Percentiles rank a stretch among this genome's conserved stretches.
phyloP scores from a whole-genome alignment of 1,140 invertebrate species.

The Cepaea nemoralis region DNA sequence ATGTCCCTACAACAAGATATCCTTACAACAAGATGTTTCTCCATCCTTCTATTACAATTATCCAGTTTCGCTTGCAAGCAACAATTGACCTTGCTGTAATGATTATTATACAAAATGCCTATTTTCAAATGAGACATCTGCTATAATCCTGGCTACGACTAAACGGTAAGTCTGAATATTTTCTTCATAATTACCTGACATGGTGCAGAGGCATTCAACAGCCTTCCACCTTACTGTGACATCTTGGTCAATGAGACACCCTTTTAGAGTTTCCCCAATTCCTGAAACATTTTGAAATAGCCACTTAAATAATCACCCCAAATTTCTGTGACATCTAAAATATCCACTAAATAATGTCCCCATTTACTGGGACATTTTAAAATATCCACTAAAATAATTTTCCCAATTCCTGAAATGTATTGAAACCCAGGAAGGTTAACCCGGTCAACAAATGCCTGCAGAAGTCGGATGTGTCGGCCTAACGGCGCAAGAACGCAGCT shows the following conservation, averaged over 20 bases:
- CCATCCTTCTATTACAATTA: too few species aligned
- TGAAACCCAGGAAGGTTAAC: too few species aligned
- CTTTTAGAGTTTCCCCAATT: conserved; percentile 67
- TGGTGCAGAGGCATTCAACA: conserved; percentile 70
- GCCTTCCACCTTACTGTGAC: conserved; percentile 69
- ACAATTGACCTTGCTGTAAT: neutral
- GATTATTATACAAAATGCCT: neutral
- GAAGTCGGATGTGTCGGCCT: too few species aligned
- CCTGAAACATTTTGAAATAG: conserved; percentile 55
- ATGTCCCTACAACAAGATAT: too few species aligned
- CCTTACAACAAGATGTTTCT: too few species aligned
- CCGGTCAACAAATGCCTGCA: too few species aligned
- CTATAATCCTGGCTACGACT: too few species aligned
- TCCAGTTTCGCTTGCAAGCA: too few species aligned
- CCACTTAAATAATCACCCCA: neutral
- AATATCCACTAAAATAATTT: conserved; percentile 66
- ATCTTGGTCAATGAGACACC: conserved; percentile 66
- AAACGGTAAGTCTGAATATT: too few species aligned
- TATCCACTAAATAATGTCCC: conserved; percentile 70
- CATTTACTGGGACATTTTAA: conserved; percentile 67
- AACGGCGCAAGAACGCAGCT: too few species aligned
- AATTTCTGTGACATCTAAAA: conserved; percentile 68
- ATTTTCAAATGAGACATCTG: neutral
- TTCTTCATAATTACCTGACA: conserved; percentile 59
- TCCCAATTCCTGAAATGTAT: conserved; percentile 67